phyloP scores from a whole-genome alignment of 2,797 vertebrate genomes.

The Pangasius djambal region DNA sequence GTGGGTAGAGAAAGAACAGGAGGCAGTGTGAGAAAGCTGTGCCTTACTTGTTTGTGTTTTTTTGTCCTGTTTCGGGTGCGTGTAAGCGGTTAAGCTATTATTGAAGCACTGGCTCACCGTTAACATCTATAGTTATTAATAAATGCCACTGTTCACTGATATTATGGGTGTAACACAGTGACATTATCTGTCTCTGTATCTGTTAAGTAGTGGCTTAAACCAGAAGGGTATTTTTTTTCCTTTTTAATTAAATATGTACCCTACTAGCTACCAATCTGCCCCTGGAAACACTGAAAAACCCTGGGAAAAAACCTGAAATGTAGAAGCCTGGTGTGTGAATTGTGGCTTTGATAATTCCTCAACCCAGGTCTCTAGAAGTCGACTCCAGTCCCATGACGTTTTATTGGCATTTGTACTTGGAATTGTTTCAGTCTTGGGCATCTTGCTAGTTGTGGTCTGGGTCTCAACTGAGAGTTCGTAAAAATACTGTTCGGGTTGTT shows the following conservation, averaged over 20 bases:
- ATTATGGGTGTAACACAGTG: background rate
- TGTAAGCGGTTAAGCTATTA: background rate
- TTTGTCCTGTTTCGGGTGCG: background rate
- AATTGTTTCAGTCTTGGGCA: background rate
- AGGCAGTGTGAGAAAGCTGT: slow-evolving; percentile 39
- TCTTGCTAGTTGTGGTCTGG: background rate
- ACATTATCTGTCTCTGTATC: background rate
- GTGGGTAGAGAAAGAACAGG: slow-evolving; percentile 22
- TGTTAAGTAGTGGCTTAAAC: too few relatives aligned
- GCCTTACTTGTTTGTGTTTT: background rate
- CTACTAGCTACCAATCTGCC: background rate
- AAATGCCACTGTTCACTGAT: background rate
- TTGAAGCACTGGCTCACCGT: background rate
- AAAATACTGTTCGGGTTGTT: background rate
- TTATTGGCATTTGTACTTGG: background rate
- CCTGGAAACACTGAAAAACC: background rate
- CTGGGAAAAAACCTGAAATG: background rate
- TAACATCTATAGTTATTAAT: too few relatives aligned
- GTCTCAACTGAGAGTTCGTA: background rate
- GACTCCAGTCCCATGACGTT: background rate
- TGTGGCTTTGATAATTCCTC: background rate
- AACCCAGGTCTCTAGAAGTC: background rate
- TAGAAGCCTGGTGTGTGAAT: background rate
- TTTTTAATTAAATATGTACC: background rate
- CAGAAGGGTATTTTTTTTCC: background rate